Conservation (phyloP, 2,888 invertebrate genomes). For the Mythimna ferrago region DNA sequence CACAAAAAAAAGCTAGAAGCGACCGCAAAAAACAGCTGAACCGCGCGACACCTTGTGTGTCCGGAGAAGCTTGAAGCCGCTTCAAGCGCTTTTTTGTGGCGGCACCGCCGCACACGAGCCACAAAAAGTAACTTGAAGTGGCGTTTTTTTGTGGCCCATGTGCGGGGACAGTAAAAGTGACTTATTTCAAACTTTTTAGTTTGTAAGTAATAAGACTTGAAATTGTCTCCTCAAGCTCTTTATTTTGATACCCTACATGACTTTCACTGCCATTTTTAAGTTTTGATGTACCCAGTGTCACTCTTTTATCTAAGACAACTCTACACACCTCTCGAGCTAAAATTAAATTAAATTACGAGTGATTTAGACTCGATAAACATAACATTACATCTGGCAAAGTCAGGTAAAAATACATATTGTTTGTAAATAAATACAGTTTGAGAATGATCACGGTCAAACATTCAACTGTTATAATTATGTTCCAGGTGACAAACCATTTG, state of each 20-base stretch:
- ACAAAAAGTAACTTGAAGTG: too few relatives aligned
- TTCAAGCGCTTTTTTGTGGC: too few relatives aligned
- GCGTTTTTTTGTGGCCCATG: too few relatives aligned
- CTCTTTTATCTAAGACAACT: background rate
- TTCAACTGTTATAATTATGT: background rate
- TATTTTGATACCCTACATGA: background rate
- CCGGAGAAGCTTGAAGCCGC: too few relatives aligned
- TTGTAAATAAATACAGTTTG: too few relatives aligned
- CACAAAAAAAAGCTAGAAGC: too few relatives aligned
- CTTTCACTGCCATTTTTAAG: background rate
- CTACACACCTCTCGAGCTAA: background rate
- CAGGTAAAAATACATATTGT: background rate
- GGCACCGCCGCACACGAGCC: too few relatives aligned
- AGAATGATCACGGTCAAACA: background rate
- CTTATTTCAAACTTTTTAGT: too few relatives aligned
- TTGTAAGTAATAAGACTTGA: too few relatives aligned
- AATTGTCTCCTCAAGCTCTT: background rate
- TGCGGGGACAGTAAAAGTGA: too few relatives aligned
- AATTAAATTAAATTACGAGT: background rate
- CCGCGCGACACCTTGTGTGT: too few relatives aligned
- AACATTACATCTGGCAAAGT: background rate
- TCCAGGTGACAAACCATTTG: conserved; percentile 94
- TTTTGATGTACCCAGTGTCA: background rate
- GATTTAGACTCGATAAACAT: background rate
- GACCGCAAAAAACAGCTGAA: too few relatives aligned